Evolutionary conservation across 2,113 vertebrate species (phyloP).

Genomic region (Engystomops pustulosus): DNA sequence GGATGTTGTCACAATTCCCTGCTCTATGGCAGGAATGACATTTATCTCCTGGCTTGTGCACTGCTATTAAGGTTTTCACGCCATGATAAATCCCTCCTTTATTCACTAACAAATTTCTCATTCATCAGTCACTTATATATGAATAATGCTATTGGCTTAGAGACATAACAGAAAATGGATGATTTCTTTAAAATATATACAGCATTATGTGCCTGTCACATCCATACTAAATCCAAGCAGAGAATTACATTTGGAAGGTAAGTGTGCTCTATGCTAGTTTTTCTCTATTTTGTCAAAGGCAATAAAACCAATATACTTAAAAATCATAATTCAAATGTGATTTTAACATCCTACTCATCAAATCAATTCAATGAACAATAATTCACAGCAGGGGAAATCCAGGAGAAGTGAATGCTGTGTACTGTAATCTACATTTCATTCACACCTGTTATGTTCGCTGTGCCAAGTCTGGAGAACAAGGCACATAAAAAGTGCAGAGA

Average conservation of each 20-base stretch:
- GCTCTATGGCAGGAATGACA: too few relatives aligned
- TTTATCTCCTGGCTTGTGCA: too few relatives aligned
- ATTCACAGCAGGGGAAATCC: conserved; percentile 27
- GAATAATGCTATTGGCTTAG: background rate
- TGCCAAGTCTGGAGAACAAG: conserved; percentile 23
- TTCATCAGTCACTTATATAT: background rate
- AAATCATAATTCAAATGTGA: conserved; percentile 49
- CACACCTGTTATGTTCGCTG: conserved; percentile 44
- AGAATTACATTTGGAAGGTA: conserved; percentile 24
- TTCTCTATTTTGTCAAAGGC: conserved; percentile 33
- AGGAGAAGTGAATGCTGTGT: background rate
- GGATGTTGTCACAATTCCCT: too few relatives aligned
- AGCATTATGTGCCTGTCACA: background rate
- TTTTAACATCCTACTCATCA: conserved; percentile 44
- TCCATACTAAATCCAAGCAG: conserved; percentile 19
- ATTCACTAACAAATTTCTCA: conserved; percentile 11
- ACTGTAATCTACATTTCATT: conserved; percentile 35
- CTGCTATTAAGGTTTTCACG: too few relatives aligned
- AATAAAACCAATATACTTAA: conserved; percentile 37
- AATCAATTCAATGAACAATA: conserved; percentile 35
- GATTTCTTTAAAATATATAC: conserved; percentile 9
- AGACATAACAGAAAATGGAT: background rate
- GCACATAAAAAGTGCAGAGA: background rate
- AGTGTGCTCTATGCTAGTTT: background rate
- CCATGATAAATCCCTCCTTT: too few relatives aligned